Percentiles rank a stretch among this genome's conserved stretches.
phyloP scores from a whole-genome alignment of 2,113 vertebrate species.

The Neomonachus schauinslandi region DNA sequence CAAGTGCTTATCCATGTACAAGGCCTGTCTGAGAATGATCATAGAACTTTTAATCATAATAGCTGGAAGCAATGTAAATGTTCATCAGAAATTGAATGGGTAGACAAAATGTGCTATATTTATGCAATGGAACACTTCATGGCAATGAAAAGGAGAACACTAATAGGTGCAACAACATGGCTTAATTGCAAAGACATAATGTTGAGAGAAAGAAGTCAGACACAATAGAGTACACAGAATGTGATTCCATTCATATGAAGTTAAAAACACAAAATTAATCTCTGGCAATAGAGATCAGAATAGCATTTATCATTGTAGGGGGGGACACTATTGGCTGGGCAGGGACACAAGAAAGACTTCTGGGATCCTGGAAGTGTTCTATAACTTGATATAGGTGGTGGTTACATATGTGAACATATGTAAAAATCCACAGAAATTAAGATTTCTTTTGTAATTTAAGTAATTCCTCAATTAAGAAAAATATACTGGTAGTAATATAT shows the following conservation, averaged over 20 bases:
- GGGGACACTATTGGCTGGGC: not conserved
- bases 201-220: not conserved
- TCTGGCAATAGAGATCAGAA: not conserved
- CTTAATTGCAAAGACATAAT: not conserved
- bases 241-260: not conserved
- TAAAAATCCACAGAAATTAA: constrained; percentile 34
- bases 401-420: not conserved
- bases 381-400: not conserved
- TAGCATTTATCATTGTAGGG: not conserved
- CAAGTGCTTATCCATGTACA: not conserved
- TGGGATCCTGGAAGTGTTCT: not conserved
- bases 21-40: not conserved
- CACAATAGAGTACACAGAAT: not conserved
- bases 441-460: not conserved
- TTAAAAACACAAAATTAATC: not conserved
- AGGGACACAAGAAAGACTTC: not conserved
- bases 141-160: not conserved
- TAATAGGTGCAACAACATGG: not conserved
- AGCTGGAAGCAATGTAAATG: not conserved
- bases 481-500: not conserved
- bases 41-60: not conserved
- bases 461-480: constrained; percentile 36
- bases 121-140: not conserved
- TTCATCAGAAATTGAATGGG: not conserved
- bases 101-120: constrained; percentile 8